phyloP scores from a whole-genome alignment of 2,888 invertebrate genomes.

The Digitonthophagus gazella region DNA sequence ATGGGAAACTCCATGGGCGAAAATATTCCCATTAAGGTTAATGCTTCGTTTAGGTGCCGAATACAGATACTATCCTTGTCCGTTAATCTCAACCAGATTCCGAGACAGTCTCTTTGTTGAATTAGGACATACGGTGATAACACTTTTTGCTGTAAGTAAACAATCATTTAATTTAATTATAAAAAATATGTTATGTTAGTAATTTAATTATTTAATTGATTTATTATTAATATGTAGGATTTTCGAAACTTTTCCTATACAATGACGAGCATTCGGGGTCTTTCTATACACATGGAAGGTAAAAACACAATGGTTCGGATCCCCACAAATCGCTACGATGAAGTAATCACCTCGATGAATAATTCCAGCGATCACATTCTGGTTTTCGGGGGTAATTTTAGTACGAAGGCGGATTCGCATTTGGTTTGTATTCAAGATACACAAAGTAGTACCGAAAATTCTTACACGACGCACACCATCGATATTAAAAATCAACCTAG shows the following conservation, averaged over 20 bases:
- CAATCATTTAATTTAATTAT: neutral
- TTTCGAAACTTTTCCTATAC: conserved; percentile 82
- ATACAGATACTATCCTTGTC: conserved; percentile 83
- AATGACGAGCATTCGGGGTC: conserved; percentile 71
- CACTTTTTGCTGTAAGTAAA: conserved; percentile 67
- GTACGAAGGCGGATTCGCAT: conserved; percentile 78
- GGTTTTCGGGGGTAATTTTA: conserved; percentile 79
- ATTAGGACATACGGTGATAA: conserved; percentile 86
- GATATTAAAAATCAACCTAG: conserved; percentile 80
- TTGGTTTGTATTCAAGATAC: conserved; percentile 80
- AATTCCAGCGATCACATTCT: conserved; percentile 82
- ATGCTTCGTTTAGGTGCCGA: conserved; percentile 79
- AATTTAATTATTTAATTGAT: neutral
- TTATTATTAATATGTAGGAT: conserved; percentile 56
- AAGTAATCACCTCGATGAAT: conserved; percentile 70
- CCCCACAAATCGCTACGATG: conserved; percentile 59
- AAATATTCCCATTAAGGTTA: conserved; percentile 71
- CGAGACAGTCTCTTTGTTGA: conserved; percentile 79
- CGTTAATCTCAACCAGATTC: conserved; percentile 73
- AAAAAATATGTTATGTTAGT: neutral
- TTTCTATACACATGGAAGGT: conserved; percentile 80
- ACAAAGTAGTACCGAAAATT: conserved; percentile 63
- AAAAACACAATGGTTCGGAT: conserved; percentile 73
- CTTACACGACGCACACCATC: conserved; percentile 83
- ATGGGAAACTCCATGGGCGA: conserved; percentile 81